Conservation (phyloP, 2,888 invertebrate species). For the Cerastis rubricosa region DNA sequence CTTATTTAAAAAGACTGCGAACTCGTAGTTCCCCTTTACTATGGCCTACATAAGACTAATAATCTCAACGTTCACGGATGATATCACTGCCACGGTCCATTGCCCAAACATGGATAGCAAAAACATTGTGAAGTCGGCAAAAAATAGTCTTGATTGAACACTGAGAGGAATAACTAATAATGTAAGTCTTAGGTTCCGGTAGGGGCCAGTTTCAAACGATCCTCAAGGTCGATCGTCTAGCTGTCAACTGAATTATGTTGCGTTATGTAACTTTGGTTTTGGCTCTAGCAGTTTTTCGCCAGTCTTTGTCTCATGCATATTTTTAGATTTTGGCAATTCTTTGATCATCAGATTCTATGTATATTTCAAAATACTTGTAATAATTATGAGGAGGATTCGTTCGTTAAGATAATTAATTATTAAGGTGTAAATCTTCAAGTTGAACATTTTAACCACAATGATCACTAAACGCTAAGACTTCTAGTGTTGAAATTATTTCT, state of each 20-base stretch:
- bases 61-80: slow-evolving; percentile 56
- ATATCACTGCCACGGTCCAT: slow-evolving; percentile 68
- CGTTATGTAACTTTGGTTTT: slow-evolving; percentile 40
- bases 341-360: slow-evolving; percentile 1
- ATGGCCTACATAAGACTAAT: slow-evolving; percentile 34
- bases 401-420: not conserved
- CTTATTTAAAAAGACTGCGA: not conserved
- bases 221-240: slow-evolving; percentile 59
- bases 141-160: slow-evolving; percentile 61
- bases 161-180: slow-evolving; percentile 40
- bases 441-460: not conserved
- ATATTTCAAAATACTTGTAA: not conserved
- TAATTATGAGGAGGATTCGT: not conserved
- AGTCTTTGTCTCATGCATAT: slow-evolving; percentile 26
- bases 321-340: slow-evolving; percentile 43
- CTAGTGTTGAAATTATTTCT: slow-evolving; percentile 26
- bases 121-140: slow-evolving; percentile 58
- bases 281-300: slow-evolving; percentile 27
- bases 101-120: slow-evolving; percentile 65
- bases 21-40: slow-evolving; percentile 3
- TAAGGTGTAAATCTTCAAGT: not conserved
- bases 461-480: not conserved
- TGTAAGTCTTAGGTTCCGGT: slow-evolving; percentile 40
- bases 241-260: slow-evolving; percentile 32
- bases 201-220: slow-evolving; percentile 48